Evolutionary conservation across 1,140 invertebrate genomes (phyloP).

Genomic region (Grapholita molesta): DNA sequence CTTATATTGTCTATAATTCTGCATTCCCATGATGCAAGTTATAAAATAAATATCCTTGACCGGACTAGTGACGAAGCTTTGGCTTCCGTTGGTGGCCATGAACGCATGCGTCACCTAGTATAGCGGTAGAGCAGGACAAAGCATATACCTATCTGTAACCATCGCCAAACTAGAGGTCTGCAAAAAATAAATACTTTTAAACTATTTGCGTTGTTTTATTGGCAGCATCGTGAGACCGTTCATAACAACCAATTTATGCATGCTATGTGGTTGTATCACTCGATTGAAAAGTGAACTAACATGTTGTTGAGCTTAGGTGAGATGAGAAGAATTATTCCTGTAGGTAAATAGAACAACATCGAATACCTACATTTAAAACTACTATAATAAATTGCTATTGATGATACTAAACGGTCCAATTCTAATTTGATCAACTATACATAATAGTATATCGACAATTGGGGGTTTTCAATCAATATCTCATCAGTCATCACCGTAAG

Average conservation of each 20-base stretch:
- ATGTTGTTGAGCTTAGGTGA: not conserved
- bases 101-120: constrained; percentile 15
- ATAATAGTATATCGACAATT: not conserved
- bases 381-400: no score
- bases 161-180: constrained; percentile 9
- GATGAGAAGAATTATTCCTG: no score
- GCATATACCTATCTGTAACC: not conserved
- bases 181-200: constrained; percentile 17
- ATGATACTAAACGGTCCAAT: not conserved
- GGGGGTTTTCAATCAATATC: no score
- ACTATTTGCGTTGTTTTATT: constrained; percentile 17
- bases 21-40: constrained; percentile 2
- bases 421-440: not conserved
- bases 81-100: constrained; percentile 11
- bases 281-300: not conserved
- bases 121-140: not conserved
- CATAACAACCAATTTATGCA: constrained; percentile 7
- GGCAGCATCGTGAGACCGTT: not conserved
- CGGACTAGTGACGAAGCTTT: constrained; percentile 6
- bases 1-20: not conserved
- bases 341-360: no score
- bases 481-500: no score
- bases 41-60: constrained; percentile 12
- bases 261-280: constrained; percentile 1
- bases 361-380: not conserved